Evolutionary conservation across 2,888 invertebrate species (phyloP), one percentile per base, ranked within the genome.

Genomic region (Drosophila parthenogenetica): DNA sequence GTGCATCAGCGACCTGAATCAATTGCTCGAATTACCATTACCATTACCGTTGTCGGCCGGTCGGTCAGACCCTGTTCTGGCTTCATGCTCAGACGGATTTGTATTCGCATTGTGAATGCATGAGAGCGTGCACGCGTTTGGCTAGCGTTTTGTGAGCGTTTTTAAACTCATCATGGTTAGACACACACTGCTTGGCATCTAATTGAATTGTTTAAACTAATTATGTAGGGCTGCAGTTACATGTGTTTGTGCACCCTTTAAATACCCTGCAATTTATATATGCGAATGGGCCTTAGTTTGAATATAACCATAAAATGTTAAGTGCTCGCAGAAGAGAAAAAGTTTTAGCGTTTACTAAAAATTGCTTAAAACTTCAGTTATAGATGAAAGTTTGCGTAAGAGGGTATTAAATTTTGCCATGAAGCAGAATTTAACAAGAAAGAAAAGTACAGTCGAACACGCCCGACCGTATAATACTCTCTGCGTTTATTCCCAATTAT

Each of bases 1-100:
- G 62, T 62, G 78, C 64, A 42, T 67, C 69, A 69, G 73, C 72
- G 79, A 79, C 77, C 79, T 76, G 72, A 79, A 76, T 78, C 77
- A 79, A 76, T 76, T 78, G 77, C 74, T 54, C 57, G 57, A 69
- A 49, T 69, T 78, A 65, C 71, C 60, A 69, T 81, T 22, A 22
- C 22, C 22, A 17, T 64, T 70, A 60, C 70, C 49, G 70, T 78
- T 71, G 71, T 49, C 58, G 62, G 67, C 43, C 35, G 13, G 63
- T 78, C 35, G 32, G 35, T 64, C 74, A 51, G 70, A 73, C 68
- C 14, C 40, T 40, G 40, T 40, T 55, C 43, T 19, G 14, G 42
- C 61, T 62, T 63, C 66, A 73, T 69, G 73, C 59, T 76, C 48
- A 69, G 61, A 39, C 72, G 77, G 72, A 48, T 66, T 78, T 62